These are phyloP conservation scores for Nebria ingens DNA, from an alignment of 1,140 invertebrate species.

Conservation along the genomic window DNA sequence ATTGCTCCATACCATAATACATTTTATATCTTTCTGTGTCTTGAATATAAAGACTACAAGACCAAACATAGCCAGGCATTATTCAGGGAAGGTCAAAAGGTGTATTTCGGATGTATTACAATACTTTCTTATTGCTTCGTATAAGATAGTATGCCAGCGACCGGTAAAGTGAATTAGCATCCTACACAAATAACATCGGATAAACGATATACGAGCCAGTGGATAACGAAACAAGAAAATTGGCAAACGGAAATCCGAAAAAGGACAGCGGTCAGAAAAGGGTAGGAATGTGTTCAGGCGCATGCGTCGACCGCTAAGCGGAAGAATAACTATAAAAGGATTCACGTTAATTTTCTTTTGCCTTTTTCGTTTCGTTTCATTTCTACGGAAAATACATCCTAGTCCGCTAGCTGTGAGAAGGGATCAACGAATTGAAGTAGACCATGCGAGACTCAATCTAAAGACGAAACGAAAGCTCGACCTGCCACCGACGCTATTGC, in stretches of 20 bases:
- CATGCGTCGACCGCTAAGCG: constrained; percentile 14
- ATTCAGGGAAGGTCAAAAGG: no score
- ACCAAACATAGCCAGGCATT: no score
- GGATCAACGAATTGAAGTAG: not conserved
- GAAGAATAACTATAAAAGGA: constrained; percentile 15
- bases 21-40: no score
- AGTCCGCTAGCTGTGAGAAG: not conserved
- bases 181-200: no score
- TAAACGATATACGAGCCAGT: no score
- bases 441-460: not conserved
- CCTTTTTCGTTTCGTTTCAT: not conserved
- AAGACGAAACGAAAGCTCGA: no score
- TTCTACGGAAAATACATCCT: not conserved
- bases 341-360: constrained; percentile 15
- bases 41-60: no score
- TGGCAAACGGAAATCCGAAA: constrained; percentile 15
- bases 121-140: not conserved
- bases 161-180: no score
- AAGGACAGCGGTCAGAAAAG: constrained; percentile 16
- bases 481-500: no score
- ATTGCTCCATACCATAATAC: no score
- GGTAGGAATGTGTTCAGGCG: constrained; percentile 16
- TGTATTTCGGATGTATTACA: not conserved
- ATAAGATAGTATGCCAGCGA: not conserved
- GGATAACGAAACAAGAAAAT: no score